Base-by-base conservation (phyloP, 2,888 invertebrate genomes). In the Tromatobia lineatoria region DNA sequence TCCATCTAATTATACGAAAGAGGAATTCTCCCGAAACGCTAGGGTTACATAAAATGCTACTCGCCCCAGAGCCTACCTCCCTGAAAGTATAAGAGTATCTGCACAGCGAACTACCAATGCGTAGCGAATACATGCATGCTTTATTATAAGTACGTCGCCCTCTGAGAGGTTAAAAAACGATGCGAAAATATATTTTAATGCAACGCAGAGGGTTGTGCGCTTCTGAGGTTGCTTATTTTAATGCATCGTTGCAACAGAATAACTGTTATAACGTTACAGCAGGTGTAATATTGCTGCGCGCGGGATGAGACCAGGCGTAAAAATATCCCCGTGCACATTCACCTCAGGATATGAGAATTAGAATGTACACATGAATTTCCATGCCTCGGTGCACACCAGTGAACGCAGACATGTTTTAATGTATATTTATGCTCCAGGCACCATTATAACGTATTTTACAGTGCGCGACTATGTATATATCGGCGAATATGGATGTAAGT, bases 381-480 rank as follows among this genome's bases (percentile, higher is more conserved):
- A 78, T 54, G 66, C 20, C 57, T 73, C 77, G 69, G 73, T 70
- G 66, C 69, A 79, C 84, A 34, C 29, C 52, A 52, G 64, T 52
- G 70, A 74, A 74, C 42, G 61, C 71, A 69, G 80, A 29, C 80
- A 61, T 64, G 80, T 80, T 84, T 80, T 76, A 84, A 84, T 77
- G 80, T 70, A 74, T 84, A 84, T 84, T 80, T 84, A 84, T 84
- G 83, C 80, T 54, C 80, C 59, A 42, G 74, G 73, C 69, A 69
- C 61, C 45, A 70, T 80, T 67, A 54, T 50, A 74, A 50, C 73
- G 64, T 80, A 54, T 80, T 80, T 76, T 52, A 50, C 57, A n/a
- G 77, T 59, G 10, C 13, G 25, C 59, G 34, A 69, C 59, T 34
- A 15, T 18, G 45, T 52, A 67, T 73, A 54, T 67, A 73, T 73